These are phyloP conservation scores for Trachythela sp. DNA, from an alignment of 64 coral and sea anemone species.

Conservation along the genomic window DNA sequence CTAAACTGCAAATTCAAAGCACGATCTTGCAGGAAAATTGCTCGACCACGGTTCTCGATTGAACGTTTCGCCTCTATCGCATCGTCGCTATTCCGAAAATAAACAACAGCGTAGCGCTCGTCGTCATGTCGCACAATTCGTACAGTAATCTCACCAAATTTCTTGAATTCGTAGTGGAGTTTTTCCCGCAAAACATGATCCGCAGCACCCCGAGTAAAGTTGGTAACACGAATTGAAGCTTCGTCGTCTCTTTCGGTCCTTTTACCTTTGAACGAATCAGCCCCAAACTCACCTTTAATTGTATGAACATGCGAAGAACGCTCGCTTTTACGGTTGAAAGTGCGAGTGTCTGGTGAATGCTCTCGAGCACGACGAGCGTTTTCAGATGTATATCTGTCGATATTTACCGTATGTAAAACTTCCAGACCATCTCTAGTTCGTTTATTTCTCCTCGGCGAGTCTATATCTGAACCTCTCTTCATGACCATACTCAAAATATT, in stretches of 20 bases:
- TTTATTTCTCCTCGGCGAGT: constrained; percentile 82
- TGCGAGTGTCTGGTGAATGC: constrained; percentile 80
- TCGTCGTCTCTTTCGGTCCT: constrained; percentile 74
- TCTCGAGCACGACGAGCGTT: constrained; percentile 78
- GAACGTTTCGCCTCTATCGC: constrained; percentile 73
- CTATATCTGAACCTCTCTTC: constrained; percentile 99
- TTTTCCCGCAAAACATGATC: constrained; percentile 83
- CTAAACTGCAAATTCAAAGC: constrained; percentile 72
- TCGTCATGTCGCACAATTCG: constrained; percentile 85
- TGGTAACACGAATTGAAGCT: constrained; percentile 83
- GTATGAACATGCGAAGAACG: constrained; percentile 69
- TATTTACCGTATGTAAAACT: constrained; percentile 81
- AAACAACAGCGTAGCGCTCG: constrained; percentile 91
- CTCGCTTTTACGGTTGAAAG: constrained; percentile 90
- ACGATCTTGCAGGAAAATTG: constrained; percentile 68
- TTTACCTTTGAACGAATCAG: constrained; percentile 70
- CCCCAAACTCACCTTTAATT: constrained; percentile 84
- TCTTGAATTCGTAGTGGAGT: constrained; percentile 94
- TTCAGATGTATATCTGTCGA: constrained; percentile 89
- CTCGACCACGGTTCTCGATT: constrained; percentile 79
- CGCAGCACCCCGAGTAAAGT: constrained; percentile 72
- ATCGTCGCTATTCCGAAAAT: constrained; percentile 91
- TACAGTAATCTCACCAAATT: constrained; percentile 93
- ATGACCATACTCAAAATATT: constrained; percentile 73
- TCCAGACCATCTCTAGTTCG: constrained; percentile 81